Evolutionary conservation across 2,797 vertebrate genomes (phyloP), one percentile per base, ranked within the genome.

Genomic region (Podarcis siculus): DNA sequence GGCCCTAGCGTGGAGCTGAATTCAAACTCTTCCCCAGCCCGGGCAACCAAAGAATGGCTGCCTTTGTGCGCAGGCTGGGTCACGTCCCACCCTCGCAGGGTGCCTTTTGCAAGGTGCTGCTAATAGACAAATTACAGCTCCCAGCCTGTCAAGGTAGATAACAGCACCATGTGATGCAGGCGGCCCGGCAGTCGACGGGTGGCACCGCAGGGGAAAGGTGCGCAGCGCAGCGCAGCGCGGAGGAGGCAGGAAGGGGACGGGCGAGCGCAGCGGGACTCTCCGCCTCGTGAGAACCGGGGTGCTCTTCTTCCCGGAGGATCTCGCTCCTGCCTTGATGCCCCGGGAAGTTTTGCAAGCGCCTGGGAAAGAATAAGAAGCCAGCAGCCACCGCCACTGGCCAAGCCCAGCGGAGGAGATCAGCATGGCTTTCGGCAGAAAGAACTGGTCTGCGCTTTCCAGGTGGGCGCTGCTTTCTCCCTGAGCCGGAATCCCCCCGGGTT

Each of bases 381-480:
- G 37, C 42, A 13, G 37, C 7, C 75, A 21, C 19, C 72, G n/a
- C n/a, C 79, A 19, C 78, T 15, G 27, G 15, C 37, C 21, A n/a
- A 79, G 82, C 37, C 81, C 1, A 21, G 49, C 80, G 78, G 4
- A 0, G 67, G 2, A 64, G 87, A 89, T 49, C 23, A 89, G 1
- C 58, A 99, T 99, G 98, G 98, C 98, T 64, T 92, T 96, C 8
- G 97, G 95, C 95, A 97, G 98, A 89, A 98, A 98, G 95, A 98
- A 98, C 95, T 99, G 98, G 98, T 98, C 98, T 0, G 97, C 98
- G 88, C 95, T 99, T 94, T 99, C 99, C 96, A 98, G 98, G 99
- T 99, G 96, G 97, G 98, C 85, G 83, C 45, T 67, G 81, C 45
- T 71, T 55, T 1, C 83, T 66, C 77, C 87, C 61, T 30, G 61